Conservation (phyloP, 1,140 invertebrate genomes). For the Drosophila nasuta region DNA sequence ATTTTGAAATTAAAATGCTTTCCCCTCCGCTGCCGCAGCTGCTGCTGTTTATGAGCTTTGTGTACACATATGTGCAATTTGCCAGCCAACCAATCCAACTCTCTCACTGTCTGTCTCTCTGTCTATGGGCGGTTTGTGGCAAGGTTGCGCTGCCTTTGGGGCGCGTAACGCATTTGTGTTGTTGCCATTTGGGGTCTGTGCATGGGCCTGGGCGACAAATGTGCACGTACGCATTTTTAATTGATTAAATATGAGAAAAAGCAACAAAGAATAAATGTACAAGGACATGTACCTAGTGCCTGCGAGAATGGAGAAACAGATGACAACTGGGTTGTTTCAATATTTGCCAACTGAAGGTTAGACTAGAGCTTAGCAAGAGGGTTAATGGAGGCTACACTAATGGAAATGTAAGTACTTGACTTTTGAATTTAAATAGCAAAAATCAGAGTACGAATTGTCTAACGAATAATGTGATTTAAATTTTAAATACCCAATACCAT, state of each 20-base stretch:
- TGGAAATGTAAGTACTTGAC: neutral
- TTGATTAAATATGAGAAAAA: slow-evolving; percentile 71
- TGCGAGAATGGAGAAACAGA: neutral
- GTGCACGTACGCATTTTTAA: slow-evolving; percentile 71
- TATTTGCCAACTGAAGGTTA: slow-evolving; percentile 7
- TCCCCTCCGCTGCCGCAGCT: slow-evolving; percentile 4
- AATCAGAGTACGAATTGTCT: too few relatives aligned
- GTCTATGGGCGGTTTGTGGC: slow-evolving; percentile 13
- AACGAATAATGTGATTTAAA: too few relatives aligned
- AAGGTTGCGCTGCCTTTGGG: slow-evolving; percentile 16
- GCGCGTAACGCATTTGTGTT: slow-evolving; percentile 49
- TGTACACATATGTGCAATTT: slow-evolving; percentile 31
- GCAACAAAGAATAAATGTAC: slow-evolving; percentile 6
- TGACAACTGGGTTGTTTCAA: slow-evolving; percentile 36
- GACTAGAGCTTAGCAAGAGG: neutral
- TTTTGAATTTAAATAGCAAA: too few relatives aligned
- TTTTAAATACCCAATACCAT: too few relatives aligned
- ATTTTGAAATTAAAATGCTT: slow-evolving; percentile 76
- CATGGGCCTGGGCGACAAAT: slow-evolving; percentile 29
- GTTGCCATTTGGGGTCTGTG: slow-evolving; percentile 40
- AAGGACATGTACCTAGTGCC: slow-evolving; percentile 8
- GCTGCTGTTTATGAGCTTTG: slow-evolving; percentile 40
- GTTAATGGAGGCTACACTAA: slow-evolving; percentile 1
- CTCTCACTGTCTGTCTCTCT: neutral
- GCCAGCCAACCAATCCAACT: slow-evolving; percentile 22